phyloP scores from a whole-genome alignment of 1,140 invertebrate species.

The Stenopsyche tienmushanensis region DNA sequence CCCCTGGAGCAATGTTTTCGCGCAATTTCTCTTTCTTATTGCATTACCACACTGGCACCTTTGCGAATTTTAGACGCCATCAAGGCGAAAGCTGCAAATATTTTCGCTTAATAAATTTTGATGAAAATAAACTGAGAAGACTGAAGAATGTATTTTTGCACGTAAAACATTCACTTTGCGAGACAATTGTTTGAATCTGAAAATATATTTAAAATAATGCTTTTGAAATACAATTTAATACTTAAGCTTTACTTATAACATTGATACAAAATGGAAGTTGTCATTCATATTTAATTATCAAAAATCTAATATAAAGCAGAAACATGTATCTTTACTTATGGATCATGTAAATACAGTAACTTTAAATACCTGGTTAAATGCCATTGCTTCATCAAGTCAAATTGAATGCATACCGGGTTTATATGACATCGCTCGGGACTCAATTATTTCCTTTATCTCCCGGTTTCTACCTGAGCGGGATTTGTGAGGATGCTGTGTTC shows the following conservation, averaged over 20 bases:
- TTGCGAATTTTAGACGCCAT: conserved; percentile 16
- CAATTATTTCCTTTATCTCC: conserved; percentile 22
- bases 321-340: too few species aligned
- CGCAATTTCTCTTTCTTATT: conserved; percentile 24
- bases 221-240: too few species aligned
- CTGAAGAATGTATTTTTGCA: conserved; percentile 7
- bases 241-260: too few species aligned
- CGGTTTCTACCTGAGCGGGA: conserved; percentile 25
- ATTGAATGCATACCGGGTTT: conserved; percentile 9
- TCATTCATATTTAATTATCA: too few species aligned
- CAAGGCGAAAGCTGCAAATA: conserved; percentile 27
- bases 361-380: conserved; percentile 18
- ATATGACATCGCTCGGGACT: conserved; percentile 11
- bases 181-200: too few species aligned
- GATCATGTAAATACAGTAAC: too few species aligned
- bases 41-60: conserved; percentile 12
- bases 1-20: conserved; percentile 3
- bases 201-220: too few species aligned
- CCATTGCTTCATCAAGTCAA: conserved; percentile 14
- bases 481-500: too few species aligned
- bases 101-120: conserved; percentile 41
- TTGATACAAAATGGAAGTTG: too few species aligned
- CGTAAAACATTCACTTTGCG: conserved; percentile 9
- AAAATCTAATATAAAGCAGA: too few species aligned
- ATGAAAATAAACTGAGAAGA: conserved; percentile 35